These are phyloP conservation scores for Nowickia ferox DNA, from an alignment of 2,888 invertebrate species.

Conservation along the genomic window DNA sequence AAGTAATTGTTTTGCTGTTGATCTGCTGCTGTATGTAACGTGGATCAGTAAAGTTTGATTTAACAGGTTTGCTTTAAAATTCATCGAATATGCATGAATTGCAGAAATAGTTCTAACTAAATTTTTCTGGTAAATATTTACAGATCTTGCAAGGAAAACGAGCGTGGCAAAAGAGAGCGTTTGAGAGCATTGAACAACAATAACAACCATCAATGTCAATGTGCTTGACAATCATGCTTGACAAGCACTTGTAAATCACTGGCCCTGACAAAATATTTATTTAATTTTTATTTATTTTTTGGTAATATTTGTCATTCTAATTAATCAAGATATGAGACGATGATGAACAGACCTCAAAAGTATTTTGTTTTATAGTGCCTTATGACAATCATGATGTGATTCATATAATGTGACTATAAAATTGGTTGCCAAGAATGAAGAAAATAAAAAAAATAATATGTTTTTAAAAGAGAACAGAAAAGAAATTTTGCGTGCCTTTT, in stretches of 20 bases:
- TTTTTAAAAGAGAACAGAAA: conserved; percentile 6
- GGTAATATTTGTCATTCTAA: conserved; percentile 39
- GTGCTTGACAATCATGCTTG: conserved; percentile 16
- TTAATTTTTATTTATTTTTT: conserved; percentile 20
- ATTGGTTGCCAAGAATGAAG: conserved; percentile 58
- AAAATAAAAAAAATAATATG: conserved; percentile 7
- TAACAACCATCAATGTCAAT: conserved; percentile 14
- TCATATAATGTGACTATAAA: conserved; percentile 64
- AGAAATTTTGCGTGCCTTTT: not conserved
- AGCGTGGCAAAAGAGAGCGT: not conserved
- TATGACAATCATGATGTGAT: conserved; percentile 70
- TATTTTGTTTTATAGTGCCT: conserved; percentile 44
- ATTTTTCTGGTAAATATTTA: conserved; percentile 3
- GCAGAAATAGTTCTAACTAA: not conserved
- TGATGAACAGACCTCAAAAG: conserved; percentile 34
- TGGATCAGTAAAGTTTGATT: conserved; percentile 11
- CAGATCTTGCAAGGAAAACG: conserved; percentile 8
- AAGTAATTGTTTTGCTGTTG: not conserved
- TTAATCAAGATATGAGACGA: conserved; percentile 54
- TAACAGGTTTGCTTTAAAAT: conserved; percentile 43
- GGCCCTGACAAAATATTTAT: conserved; percentile 30
- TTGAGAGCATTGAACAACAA: not conserved
- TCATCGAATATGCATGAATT: not conserved
- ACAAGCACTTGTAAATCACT: conserved; percentile 26
- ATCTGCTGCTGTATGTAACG: not conserved